A percentile compares a stretch with the other conserved stretches of the same genome.
Conservation (phyloP, 2,888 invertebrate species). For the Stramonita haemastoma region DNA sequence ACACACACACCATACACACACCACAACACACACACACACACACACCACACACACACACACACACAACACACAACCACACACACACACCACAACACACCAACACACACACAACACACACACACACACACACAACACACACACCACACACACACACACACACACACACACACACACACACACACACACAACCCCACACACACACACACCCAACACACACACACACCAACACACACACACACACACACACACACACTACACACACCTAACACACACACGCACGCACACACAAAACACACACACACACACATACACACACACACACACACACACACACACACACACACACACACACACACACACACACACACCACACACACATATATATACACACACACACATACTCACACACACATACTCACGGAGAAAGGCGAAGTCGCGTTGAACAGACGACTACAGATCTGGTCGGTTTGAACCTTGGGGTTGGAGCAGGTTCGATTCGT, state of each 20-base stretch:
- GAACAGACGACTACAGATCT: constrained; percentile 56
- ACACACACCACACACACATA: neutral
- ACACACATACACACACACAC: constrained; percentile 5
- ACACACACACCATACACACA: no score
- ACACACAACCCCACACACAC: no score
- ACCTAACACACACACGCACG: no score
- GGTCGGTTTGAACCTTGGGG: constrained; percentile 45
- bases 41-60: no score
- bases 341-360: neutral
- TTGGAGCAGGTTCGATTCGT: constrained; percentile 44
- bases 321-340: neutral
- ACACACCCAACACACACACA: no score
- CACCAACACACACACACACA: neutral
- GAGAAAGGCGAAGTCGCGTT: constrained; percentile 50
- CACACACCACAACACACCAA: no score
- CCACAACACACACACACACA: no score
- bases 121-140: no score
- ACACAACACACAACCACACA: no score
- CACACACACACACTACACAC: constrained; percentile 10
- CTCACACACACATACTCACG: constrained; percentile 46
- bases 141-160: no score
- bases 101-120: no score
- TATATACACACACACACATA: neutral
- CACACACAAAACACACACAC: neutral
- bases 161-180: no score